These are phyloP conservation scores for Propithecus deckenii DNA, from an alignment of 2,797 vertebrate species.

Conservation along the genomic window DNA sequence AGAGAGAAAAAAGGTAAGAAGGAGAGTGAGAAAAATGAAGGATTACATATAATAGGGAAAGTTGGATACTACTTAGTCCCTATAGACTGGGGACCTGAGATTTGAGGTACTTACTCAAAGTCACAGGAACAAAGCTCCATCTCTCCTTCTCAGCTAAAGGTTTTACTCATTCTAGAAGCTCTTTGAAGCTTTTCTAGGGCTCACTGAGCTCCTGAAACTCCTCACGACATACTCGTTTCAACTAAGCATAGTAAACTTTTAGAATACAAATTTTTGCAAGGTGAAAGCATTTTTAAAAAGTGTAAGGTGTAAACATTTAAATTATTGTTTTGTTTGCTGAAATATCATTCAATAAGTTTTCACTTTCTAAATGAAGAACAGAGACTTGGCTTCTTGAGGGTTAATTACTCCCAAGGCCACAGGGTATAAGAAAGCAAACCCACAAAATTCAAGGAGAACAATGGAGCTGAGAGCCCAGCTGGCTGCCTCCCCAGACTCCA, in stretches of 20 bases:
- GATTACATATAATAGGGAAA: neutral
- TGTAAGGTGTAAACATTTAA: neutral
- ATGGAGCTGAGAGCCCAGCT: neutral
- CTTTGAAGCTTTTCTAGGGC: neutral
- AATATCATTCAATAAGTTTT: neutral
- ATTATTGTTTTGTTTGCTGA: slow-evolving; percentile 30
- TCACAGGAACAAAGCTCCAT: neutral
- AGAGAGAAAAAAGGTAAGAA: neutral
- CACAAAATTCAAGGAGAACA: neutral
- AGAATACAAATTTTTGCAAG: neutral
- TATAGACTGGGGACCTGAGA: neutral
- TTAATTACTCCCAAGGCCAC: neutral
- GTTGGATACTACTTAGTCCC: neutral
- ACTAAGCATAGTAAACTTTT: neutral
- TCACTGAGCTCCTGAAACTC: neutral
- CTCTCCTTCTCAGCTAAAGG: neutral
- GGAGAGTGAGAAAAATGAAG: neutral
- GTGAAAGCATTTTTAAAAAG: neutral
- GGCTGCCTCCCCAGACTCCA: neutral
- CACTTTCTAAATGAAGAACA: slow-evolving; percentile 27
- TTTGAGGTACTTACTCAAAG: neutral
- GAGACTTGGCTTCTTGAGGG: neutral
- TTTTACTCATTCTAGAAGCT: neutral
- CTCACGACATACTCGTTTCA: neutral
- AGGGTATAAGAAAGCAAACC: neutral